These are phyloP conservation scores for Amphiura filiformis DNA, from an alignment of 35 echinoderm and acorn worm species.

Conservation along the genomic window DNA sequence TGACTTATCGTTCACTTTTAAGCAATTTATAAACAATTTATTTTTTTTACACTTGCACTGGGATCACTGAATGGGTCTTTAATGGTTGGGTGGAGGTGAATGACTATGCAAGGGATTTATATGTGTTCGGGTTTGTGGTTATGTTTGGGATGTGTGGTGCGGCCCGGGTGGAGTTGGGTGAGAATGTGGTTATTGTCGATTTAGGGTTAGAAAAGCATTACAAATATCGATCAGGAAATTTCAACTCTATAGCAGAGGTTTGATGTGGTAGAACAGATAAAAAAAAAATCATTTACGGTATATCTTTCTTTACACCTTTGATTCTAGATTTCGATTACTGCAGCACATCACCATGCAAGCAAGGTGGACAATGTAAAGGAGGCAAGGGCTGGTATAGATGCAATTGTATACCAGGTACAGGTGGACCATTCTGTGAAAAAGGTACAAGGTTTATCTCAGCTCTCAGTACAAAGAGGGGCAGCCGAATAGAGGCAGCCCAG, in stretches of 20 bases:
- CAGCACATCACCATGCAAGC: background rate
- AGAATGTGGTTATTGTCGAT: too few species aligned
- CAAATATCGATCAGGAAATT: background rate
- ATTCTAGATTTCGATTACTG: background rate
- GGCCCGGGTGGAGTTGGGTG: too few species aligned
- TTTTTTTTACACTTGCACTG: too few species aligned
- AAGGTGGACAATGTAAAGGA: background rate
- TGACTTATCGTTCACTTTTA: too few species aligned
- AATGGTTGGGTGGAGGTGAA: too few species aligned
- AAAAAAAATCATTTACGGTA: background rate
- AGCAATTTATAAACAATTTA: too few species aligned
- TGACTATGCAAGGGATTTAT: too few species aligned
- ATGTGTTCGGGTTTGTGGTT: too few species aligned
- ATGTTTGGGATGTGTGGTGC: too few species aligned
- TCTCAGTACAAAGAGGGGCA: background rate
- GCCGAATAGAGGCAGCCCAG: background rate
- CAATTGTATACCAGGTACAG: background rate
- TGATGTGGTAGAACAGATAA: background rate
- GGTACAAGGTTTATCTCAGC: background rate
- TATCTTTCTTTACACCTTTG: background rate
- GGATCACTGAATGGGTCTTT: too few species aligned
- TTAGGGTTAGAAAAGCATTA: background rate
- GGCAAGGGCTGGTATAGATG: background rate
- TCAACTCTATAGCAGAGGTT: background rate
- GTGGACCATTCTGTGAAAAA: background rate